Conservation (phyloP, 2,113 vertebrate genomes). For the Steatornis caripensis region DNA sequence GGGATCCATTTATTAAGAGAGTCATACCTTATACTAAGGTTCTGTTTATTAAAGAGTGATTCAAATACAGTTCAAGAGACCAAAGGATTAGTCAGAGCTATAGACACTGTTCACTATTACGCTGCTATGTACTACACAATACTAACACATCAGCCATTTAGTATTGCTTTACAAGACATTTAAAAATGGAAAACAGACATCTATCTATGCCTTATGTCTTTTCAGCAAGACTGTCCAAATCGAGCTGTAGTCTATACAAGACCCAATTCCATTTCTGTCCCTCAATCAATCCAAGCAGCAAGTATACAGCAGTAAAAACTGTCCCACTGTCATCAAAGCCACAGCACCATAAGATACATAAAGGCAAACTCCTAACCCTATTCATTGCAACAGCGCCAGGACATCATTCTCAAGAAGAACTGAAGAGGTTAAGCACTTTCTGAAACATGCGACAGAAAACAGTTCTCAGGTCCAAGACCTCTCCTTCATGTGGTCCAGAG, state of each 20-base stretch:
- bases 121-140: not conserved
- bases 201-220: not conserved
- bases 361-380: not conserved
- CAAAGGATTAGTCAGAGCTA: not conserved
- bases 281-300: not conserved
- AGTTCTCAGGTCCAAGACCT: not conserved
- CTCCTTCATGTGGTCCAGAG: not conserved
- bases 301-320: not conserved
- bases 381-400: not conserved
- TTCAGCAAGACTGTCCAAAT: not conserved
- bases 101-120: not conserved
- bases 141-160: not conserved
- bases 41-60: not conserved
- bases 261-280: not conserved
- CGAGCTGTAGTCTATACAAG: not conserved
- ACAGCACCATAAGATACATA: not conserved
- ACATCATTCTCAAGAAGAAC: not conserved
- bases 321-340: not conserved
- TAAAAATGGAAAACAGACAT: not conserved
- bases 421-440: not conserved
- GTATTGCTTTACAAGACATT: not conserved
- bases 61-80: not conserved
- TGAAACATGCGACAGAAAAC: not conserved
- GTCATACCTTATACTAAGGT: not conserved
- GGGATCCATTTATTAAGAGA: not conserved